These are phyloP conservation scores for Phrynocephalus forsythii DNA, from an alignment of 2,797 vertebrate genomes.

Conservation along the genomic window DNA sequence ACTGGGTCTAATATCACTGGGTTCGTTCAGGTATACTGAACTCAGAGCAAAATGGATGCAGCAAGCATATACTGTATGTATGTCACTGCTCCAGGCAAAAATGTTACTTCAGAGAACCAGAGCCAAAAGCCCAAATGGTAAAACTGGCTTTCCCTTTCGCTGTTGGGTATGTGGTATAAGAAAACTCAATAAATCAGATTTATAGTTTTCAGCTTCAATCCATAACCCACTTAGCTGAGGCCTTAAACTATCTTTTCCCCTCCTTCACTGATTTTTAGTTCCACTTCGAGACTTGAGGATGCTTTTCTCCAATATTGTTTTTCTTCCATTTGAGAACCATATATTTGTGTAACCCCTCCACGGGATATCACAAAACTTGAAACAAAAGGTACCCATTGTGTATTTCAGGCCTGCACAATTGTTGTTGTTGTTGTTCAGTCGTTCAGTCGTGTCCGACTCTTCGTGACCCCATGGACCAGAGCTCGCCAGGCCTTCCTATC, in stretches of 20 bases:
- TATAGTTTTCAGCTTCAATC: slow-evolving; percentile 32
- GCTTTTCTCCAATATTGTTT: slow-evolving; percentile 28
- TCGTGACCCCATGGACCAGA: too few relatives aligned
- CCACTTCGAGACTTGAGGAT: slow-evolving; percentile 34
- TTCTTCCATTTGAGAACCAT: slow-evolving; percentile 36
- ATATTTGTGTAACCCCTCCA: slow-evolving; percentile 19
- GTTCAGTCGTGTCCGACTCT: too few relatives aligned
- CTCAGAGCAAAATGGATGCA: not conserved
- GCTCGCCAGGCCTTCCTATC: too few relatives aligned
- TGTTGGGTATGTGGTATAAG: slow-evolving; percentile 13
- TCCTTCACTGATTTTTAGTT: slow-evolving; percentile 38
- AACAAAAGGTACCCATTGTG: slow-evolving; percentile 6
- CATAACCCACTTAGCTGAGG: slow-evolving; percentile 19
- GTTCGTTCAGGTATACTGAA: not conserved
- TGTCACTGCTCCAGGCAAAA: not conserved
- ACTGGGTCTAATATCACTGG: not conserved
- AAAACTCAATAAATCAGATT: slow-evolving; percentile 37
- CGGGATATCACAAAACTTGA: slow-evolving; percentile 16
- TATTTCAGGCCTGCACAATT: not conserved
- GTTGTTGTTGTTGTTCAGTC: too few relatives aligned
- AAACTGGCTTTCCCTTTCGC: not conserved
- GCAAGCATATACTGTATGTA: not conserved
- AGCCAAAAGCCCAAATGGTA: not conserved
- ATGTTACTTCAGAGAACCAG: not conserved
- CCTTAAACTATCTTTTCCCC: slow-evolving; percentile 27